Conservation (phyloP, 2,888 invertebrate species). For the Nyleta sp. region DNA sequence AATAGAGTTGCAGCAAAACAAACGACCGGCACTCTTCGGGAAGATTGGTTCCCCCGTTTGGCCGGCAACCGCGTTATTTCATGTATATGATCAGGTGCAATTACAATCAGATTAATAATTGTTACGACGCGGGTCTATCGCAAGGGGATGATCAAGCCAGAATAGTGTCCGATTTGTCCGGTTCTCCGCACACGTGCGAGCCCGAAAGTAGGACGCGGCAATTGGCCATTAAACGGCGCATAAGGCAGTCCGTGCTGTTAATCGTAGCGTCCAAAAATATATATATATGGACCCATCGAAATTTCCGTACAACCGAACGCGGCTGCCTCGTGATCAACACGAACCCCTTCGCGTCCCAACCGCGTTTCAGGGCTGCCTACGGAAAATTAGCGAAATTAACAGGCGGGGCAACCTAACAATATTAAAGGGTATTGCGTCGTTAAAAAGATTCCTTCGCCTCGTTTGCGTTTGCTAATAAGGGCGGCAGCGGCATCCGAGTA, state of each 20-base stretch:
- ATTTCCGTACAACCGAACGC: slow-evolving; percentile 8
- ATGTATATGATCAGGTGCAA: slow-evolving; percentile 79
- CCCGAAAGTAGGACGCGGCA: slow-evolving; percentile 46
- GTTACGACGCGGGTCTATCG: slow-evolving; percentile 70
- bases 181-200: slow-evolving; percentile 38
- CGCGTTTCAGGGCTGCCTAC: not conserved
- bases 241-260: slow-evolving; percentile 15
- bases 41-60: not conserved
- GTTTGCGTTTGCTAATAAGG: slow-evolving; percentile 77
- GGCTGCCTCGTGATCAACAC: no score
- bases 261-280: slow-evolving; percentile 8
- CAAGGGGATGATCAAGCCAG: slow-evolving; percentile 64
- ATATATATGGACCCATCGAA: not conserved
- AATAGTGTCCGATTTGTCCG: slow-evolving; percentile 70
- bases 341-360: not conserved
- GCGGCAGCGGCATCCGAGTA: slow-evolving; percentile 76
- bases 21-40: no score
- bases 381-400: slow-evolving; percentile 53
- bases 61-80: slow-evolving; percentile 73
- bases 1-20: no score
- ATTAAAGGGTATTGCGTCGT: slow-evolving; percentile 41
- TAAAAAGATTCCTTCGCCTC: slow-evolving; percentile 62
- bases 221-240: slow-evolving; percentile 43
- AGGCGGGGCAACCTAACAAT: no score
- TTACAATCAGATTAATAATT: slow-evolving; percentile 80